These are phyloP conservation scores for Limnephilus rhombicus DNA, from an alignment of 2,888 invertebrate genomes.

Conservation along the genomic window DNA sequence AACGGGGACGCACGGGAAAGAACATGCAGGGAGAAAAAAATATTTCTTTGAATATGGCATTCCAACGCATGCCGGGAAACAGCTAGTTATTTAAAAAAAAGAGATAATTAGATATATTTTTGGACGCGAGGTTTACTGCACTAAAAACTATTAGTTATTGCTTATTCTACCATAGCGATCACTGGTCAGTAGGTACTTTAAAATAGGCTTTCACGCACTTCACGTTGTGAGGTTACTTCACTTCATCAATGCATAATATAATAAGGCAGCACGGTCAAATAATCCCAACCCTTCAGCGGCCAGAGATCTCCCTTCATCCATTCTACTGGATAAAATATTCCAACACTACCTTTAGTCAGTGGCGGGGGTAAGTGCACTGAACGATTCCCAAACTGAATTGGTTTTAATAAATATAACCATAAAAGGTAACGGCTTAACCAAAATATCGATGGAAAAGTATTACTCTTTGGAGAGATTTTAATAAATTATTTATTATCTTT, in stretches of 20 bases:
- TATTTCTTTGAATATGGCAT: no score
- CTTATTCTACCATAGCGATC: background rate
- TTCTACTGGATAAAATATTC: background rate
- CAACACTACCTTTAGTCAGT: background rate
- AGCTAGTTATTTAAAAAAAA: no score
- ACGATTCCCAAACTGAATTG: background rate
- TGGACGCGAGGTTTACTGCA: no score
- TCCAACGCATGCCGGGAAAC: no score
- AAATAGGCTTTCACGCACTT: background rate
- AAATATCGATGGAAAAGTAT: background rate
- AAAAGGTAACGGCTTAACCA: background rate
- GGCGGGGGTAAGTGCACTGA: background rate
- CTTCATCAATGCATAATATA: constrained; percentile 2
- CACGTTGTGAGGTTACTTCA: background rate
- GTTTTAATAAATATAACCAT: background rate
- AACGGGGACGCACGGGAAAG: no score
- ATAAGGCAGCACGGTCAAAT: background rate
- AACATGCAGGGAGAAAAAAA: no score
- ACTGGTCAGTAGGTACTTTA: background rate
- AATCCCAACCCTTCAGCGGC: background rate
- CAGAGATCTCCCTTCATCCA: background rate
- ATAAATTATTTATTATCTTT: background rate
- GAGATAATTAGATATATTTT: no score
- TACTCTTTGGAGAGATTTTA: background rate
- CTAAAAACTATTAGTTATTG: no score